Conservation (phyloP, 2,113 vertebrate genomes). For the Pluvialis apricaria region DNA sequence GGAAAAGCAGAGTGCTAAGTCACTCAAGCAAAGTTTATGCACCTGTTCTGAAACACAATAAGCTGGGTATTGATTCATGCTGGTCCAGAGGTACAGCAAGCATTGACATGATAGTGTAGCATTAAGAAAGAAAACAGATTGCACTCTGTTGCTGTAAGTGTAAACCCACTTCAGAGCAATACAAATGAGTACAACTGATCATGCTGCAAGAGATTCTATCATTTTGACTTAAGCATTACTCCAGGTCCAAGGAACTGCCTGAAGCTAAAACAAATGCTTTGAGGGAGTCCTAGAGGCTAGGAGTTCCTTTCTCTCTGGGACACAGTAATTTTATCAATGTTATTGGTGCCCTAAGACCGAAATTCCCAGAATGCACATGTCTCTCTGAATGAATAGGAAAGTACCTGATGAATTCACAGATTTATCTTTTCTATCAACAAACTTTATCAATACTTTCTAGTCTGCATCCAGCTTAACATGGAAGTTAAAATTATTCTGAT, state of each 20-base stretch:
- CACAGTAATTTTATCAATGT: neutral
- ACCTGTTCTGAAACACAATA: conserved; percentile 53
- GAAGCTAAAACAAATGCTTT: neutral
- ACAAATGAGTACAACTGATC: neutral
- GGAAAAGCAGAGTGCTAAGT: conserved; percentile 33
- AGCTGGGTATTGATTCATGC: neutral
- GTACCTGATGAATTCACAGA: neutral
- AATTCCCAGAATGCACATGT: neutral
- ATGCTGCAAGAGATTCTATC: neutral
- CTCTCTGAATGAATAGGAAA: neutral
- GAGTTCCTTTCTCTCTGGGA: neutral
- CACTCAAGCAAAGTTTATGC: conserved; percentile 31
- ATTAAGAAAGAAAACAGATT: neutral
- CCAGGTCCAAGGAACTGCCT: neutral
- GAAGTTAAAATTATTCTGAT: neutral
- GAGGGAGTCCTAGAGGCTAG: neutral
- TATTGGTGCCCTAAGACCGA: neutral
- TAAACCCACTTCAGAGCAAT: neutral
- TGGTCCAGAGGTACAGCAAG: neutral
- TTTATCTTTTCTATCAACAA: neutral
- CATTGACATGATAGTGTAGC: neutral
- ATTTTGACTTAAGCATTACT: neutral
- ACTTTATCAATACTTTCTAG: neutral
- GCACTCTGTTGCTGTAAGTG: neutral
- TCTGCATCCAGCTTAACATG: neutral